Base-by-base conservation (phyloP, 2,113 vertebrate species). In the Phoenicopterus ruber region DNA sequence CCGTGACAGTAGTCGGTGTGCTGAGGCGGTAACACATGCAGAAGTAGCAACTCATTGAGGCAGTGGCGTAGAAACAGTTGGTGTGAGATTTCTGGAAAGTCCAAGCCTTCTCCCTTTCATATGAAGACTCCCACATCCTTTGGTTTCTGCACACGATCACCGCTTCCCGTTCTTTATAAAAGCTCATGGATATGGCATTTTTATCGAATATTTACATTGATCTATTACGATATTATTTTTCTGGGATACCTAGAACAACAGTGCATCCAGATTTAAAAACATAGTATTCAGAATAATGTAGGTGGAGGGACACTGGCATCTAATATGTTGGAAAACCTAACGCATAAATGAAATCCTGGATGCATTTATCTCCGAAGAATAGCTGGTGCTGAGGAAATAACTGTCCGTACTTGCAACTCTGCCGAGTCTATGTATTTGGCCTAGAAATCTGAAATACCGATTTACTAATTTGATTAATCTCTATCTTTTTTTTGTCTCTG, bases 401-500 rank as follows among this genome's bases (percentile, higher is more conserved):
- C 46, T 29, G 8, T 59, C 34, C 6, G 3, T 59, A 38, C 52
- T 90, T 91, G 81, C 57, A 89, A 69, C 82, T 97, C 84, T 95
- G 69, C 52, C 18, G 1, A 17, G 25, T 77, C 57, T 72, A n/a
- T 91, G 67, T 44, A 54, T 66, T 95, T 96, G 49, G 86, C 71
- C 63, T n/a, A 84, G 49, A 88, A 55, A 83, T 91, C 47, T 92
- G 67, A 91, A 91, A 32, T 74, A 54, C 0, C 12, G 20, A 21
- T 81, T 65, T 93, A 98, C 97, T 98, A 98, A 98, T 95, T 82
- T 96, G 65, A 73, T 82, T 54, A 91, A 94, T 97, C 90, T 98
- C 36, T 98, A 80, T 96, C 95, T 97, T 93, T 97, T 93, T 98
- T 98, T 98, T 98, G 95, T 98, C 97, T 99, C 97, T 99, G 98